Percentiles rank a stretch among this genome's conserved stretches.
phyloP scores from a whole-genome alignment of 2,888 invertebrate genomes.

The Conus canariensis region DNA sequence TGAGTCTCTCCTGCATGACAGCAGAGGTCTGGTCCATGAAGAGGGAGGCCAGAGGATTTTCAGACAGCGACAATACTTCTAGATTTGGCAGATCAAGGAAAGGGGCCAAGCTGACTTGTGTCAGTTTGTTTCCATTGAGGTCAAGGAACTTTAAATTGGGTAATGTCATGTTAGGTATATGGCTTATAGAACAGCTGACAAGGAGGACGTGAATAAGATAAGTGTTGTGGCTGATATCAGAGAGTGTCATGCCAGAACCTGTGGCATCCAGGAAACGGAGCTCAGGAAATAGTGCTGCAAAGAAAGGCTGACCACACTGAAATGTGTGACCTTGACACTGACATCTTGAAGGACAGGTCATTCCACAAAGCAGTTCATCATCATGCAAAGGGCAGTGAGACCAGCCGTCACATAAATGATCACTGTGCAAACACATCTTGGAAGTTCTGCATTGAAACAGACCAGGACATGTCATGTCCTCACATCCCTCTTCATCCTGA shows the following conservation, averaged over 20 bases:
- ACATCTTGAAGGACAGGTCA: background rate
- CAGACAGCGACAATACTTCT: background rate
- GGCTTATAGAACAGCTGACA: background rate
- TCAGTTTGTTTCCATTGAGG: background rate
- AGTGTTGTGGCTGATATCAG: background rate
- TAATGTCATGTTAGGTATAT: background rate
- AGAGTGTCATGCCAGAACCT: constrained; percentile 8
- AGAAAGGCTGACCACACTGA: background rate
- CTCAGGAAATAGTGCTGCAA: background rate
- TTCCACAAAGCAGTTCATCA: background rate
- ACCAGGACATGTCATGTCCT: constrained; percentile 5
- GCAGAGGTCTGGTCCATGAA: background rate
- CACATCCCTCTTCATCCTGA: constrained; percentile 1
- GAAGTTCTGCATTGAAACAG: background rate
- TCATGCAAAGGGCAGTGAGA: background rate
- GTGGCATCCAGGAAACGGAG: constrained; percentile 17
- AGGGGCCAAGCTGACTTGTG: background rate
- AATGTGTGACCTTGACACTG: constrained; percentile 16
- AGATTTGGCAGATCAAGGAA: background rate
- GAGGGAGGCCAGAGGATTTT: background rate
- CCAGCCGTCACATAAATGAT: constrained; percentile 4
- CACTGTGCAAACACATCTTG: background rate
- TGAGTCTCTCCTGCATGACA: background rate
- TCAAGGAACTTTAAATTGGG: background rate
- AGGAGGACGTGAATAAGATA: background rate